Conservation (phyloP, 1,140 invertebrate species). For the Catajapyx aquilonaris region DNA sequence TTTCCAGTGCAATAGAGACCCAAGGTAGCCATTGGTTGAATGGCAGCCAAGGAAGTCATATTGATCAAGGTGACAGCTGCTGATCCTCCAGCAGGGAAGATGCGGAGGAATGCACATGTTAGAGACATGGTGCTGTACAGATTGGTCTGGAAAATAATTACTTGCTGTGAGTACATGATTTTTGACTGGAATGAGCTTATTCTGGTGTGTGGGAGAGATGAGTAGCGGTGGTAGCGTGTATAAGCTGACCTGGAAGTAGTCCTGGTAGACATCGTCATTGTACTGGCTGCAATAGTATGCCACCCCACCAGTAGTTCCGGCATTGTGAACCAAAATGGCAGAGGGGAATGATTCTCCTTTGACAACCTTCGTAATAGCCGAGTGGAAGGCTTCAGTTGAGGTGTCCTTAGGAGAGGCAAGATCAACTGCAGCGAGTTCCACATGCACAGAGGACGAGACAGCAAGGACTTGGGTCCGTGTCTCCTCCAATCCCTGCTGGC, state of each 20-base stretch:
- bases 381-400: constrained; percentile 16
- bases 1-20: neutral
- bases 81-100: constrained; percentile 23
- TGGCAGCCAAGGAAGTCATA: constrained; percentile 62
- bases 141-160: constrained; percentile 66
- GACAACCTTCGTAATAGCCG: no score
- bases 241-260: no score
- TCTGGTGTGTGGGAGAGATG: no score
- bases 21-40: constrained; percentile 45
- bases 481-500: constrained; percentile 34
- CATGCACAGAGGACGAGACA: constrained; percentile 32
- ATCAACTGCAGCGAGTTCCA: constrained; percentile 22
- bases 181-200: no score
- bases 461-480: constrained; percentile 33
- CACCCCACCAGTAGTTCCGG: constrained; percentile 61
- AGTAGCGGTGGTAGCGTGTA: no score
- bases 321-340: constrained; percentile 71
- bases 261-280: constrained; percentile 32
- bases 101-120: constrained; percentile 49
- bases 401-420: constrained; percentile 26
- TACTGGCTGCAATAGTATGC: constrained; percentile 33
- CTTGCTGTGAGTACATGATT: no score
- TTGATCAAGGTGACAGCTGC: constrained; percentile 47
- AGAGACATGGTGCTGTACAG: constrained; percentile 40
- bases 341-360: constrained; percentile 34